Percentiles rank a stretch among this genome's conserved stretches.
Evolutionary conservation across 1,140 invertebrate species (phyloP).

Genomic region (Rhopalosiphum padi): DNA sequence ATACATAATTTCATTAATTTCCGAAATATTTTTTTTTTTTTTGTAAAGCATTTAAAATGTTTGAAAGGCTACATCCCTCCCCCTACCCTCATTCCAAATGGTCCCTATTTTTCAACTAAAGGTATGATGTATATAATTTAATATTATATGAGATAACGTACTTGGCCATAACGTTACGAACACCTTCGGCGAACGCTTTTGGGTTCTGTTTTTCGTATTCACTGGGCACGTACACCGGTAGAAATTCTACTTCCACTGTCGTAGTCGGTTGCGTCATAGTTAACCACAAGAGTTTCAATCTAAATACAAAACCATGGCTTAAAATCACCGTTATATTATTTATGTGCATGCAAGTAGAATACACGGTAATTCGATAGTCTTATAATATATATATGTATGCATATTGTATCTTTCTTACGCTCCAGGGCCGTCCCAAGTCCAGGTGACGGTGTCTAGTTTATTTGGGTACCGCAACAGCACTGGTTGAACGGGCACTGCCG

Average conservation of each 20-base stretch:
- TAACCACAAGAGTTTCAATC: slow-evolving; percentile 85
- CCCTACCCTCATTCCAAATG: too few relatives aligned
- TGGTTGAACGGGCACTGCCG: slow-evolving; percentile 93
- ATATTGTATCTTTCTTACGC: slow-evolving; percentile 74
- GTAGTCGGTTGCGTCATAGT: slow-evolving; percentile 91
- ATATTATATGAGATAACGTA: slow-evolving; percentile 63
- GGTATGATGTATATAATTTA: background rate
- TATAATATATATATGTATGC: background rate
- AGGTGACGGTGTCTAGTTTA: slow-evolving; percentile 89
- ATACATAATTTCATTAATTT: too few relatives aligned
- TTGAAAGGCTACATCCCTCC: too few relatives aligned
- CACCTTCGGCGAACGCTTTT: slow-evolving; percentile 89
- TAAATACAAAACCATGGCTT: slow-evolving; percentile 64
- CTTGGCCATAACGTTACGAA: slow-evolving; percentile 90
- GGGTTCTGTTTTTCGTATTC: slow-evolving; percentile 87
- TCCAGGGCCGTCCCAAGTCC: slow-evolving; percentile 97
- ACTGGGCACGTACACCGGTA: slow-evolving; percentile 89
- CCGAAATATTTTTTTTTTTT: too few relatives aligned
- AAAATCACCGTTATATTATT: background rate
- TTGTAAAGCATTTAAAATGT: too few relatives aligned
- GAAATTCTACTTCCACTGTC: slow-evolving; percentile 90
- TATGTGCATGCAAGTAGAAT: background rate
- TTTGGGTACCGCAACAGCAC: slow-evolving; percentile 92
- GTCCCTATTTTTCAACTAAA: too few relatives aligned
- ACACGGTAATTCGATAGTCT: background rate